These are phyloP conservation scores for Heloderma charlesbogerti DNA, from an alignment of 2,113 vertebrate genomes.

Conservation along the genomic window DNA sequence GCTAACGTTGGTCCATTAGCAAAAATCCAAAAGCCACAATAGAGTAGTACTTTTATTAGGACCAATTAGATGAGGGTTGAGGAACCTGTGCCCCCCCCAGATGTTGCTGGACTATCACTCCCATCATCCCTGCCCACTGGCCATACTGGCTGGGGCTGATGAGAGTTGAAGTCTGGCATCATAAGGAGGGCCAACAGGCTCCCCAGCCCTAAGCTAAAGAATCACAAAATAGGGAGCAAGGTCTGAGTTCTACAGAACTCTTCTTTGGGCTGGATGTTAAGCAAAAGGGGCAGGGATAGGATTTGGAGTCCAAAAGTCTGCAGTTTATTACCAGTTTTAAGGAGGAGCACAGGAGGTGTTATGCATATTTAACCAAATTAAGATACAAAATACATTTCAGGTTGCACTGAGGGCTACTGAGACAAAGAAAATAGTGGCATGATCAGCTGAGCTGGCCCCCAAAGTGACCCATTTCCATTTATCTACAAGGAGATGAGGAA, in stretches of 20 bases:
- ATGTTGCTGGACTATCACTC: no score
- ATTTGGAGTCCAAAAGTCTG: background rate
- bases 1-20: background rate
- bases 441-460: background rate
- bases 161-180: no score
- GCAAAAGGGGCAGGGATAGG: background rate
- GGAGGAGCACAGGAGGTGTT: background rate
- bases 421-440: background rate
- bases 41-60: background rate
- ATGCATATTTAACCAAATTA: background rate
- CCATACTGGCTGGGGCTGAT: no score
- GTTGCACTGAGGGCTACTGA: background rate
- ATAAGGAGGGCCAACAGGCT: no score
- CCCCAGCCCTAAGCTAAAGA: no score
- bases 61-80: no score
- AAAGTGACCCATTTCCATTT: conserved; percentile 51
- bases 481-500: conserved; percentile 38
- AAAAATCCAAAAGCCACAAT: conserved; percentile 32
- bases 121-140: no score
- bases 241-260: background rate
- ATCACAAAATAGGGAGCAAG: background rate
- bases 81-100: no score
- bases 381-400: background rate
- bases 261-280: background rate
- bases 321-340: background rate